Evolutionary conservation across 1,140 invertebrate genomes (phyloP).

Genomic region (Lucilia cuprina): DNA sequence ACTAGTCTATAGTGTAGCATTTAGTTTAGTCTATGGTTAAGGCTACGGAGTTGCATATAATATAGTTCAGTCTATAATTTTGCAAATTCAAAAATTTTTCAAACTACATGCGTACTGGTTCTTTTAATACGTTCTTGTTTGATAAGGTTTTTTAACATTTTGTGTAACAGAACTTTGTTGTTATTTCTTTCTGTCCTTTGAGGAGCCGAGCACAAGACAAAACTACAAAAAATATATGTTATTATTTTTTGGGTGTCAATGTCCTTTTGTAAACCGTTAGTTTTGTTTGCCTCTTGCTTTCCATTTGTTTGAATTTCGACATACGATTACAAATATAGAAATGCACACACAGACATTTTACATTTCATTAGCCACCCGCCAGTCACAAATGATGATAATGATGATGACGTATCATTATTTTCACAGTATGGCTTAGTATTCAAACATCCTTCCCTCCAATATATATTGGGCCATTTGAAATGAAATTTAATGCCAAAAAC

Average conservation of each 20-base stretch:
- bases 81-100: neutral
- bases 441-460: neutral
- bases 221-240: neutral
- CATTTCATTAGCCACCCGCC: conserved; percentile 19
- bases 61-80: neutral
- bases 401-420: neutral
- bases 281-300: neutral
- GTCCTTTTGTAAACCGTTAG: neutral
- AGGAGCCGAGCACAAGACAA: too few species aligned
- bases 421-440: neutral
- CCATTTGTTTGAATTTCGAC: neutral
- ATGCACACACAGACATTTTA: conserved; percentile 7
- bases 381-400: neutral
- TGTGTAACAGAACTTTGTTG: conserved; percentile 2
- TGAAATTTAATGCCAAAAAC: neutral
- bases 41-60: neutral
- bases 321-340: neutral
- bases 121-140: neutral
- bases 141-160: conserved; percentile 10
- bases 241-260: conserved; percentile 9
- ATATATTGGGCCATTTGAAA: neutral
- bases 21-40: too few species aligned
- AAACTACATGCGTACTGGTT: neutral
- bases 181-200: neutral
- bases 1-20: too few species aligned